Evolutionary conservation across 2,797 vertebrate genomes (phyloP), one percentile per base, ranked within the genome.

Genomic region (Centropyge bicolor): DNA sequence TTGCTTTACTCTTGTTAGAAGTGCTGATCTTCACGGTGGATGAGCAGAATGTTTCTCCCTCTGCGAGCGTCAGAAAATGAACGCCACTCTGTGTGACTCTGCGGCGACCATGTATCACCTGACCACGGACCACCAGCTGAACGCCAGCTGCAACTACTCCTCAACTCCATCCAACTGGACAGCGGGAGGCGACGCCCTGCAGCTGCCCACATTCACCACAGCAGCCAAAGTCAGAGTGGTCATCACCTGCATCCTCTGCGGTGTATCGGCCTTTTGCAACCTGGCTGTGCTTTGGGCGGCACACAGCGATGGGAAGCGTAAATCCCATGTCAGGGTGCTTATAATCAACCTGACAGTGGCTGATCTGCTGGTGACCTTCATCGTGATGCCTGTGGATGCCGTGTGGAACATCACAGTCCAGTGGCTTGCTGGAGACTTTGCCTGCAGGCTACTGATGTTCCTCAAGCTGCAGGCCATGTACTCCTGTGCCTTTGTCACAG

Each of bases 381-480:
- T 96, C 0, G 96, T 98, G 85, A 98, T 97, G 96, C 96, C 96
- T 0, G 87, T 97, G 85, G 96, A 97, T 0, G 96, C 96, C 0
- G 85, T 92, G 74, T 97, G 97, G 97, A 97, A 97, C 89, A 92
- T 97, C 88, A 97, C 96, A 0, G 93, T 98, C 68, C 96, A 97
- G 85, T 98, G 97, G 97, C 90, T 95, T 3, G 97, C 95, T 0
- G 94, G 96, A 0, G 95, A 97, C 59, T 82, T 93, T 35, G 92
- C 94, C 84, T 97, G 96, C 91, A 93, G 95, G 78, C 86, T 96
- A 8, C 93, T 97, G 67, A 97, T 97, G 96, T 97, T 97, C 91
- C 94, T 97, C 11, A 97, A 97, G 88, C 94, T 97, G 74, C 94
- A 96, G 89, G 96, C 97, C 7, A 96, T 96, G 96, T 96, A 97